Evolutionary conservation across 2,888 invertebrate genomes (phyloP), one percentile per base, ranked within the genome.

Genomic region (Oxycera nigricornis): DNA sequence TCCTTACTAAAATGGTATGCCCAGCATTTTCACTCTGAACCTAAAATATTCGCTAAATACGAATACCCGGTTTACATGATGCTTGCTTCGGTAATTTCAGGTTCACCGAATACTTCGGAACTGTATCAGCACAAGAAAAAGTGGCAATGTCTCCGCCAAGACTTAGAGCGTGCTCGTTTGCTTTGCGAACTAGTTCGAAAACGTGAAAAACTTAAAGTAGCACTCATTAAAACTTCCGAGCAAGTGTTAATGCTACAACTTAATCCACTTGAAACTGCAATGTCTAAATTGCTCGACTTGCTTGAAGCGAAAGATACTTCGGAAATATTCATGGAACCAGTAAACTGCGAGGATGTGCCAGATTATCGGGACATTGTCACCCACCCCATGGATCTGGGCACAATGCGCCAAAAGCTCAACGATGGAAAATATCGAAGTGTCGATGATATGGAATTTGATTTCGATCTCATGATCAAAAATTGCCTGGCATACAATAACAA

Each of bases 161-260:
- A 98, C 83, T 87, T 98, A 78, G 98, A 99, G 83, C 89, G 96
- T 75, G 97, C 96, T 0, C 89, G 91, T 76, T 87, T 98, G 35
- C 89, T 98, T 0, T 97, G 97, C 82, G 98, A 98, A 85, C 84
- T 98, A 78, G 96, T 98, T 2, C 90, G 98, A 73, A 98, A 98
- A 83, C 89, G 98, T 50, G 98, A 99, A 86, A 96, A 96, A 80
- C 88, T 96, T 17, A 99, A 99, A 85, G 91, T 95, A 73, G 95
- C 96, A 82, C 88, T 91, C 80, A 92, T 94, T 0, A 92, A 92
- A 85, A 90, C 92, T 1, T 91, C 90, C 82, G 93, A 95, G 81
- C 92, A 94, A 79, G 92, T 94, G 81, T 87, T 94, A 76, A 91
- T 94, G 84, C 89, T 94, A 81, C 88, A 94, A 82, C 86, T 97